Evolutionary conservation across 2,113 vertebrate species (phyloP), one percentile per base, ranked within the genome.

Genomic region (Cinclus cinclus): DNA sequence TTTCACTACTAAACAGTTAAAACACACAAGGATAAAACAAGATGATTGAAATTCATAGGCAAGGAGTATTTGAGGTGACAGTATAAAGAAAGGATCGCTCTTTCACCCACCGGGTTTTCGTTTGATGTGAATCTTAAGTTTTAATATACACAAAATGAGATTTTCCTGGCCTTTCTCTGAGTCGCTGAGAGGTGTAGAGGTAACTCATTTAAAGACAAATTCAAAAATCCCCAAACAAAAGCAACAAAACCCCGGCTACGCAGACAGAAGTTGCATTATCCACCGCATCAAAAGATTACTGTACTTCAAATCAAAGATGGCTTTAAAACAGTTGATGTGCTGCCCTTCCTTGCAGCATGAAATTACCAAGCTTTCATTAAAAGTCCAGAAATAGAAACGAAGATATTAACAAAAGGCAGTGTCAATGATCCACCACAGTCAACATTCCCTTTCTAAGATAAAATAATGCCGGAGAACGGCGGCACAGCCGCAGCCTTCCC

Each of bases 1-100:
- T 83, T 94, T 80, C 64, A 39, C 71, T 78, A 19, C 52, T 64
- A 74, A 95, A 87, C 46, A 62, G 87, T 92, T 90, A 96, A 93
- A 95, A 76, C 67, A 46, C 83, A 62, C 65, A 28, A 58, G 62
- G 56, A 90, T 78, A 69, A 81, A 71, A n/a, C 0, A 10, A 93
- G 90, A 76, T 35, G 84, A 59, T 68, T 82, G 69, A 92, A 90
- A 80, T 42, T 70, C 80, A 39, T 0, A 56, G 33, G 30, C 69
- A 78, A 93, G 63, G 74, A 84, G 47, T 89, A 69, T 47, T 16
- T 63, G 73, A 96, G 90, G 92, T 81, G 93, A 93, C 77, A 78
- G 85, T 8, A 60, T 41, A 85, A 94, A 92, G 83, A 76, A 65
- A 91, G 58, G 73, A 81, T 76, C 21, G 4, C 73, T 91, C 56